phyloP scores from a whole-genome alignment of 2,113 vertebrate genomes.

The Ailurus styani region DNA sequence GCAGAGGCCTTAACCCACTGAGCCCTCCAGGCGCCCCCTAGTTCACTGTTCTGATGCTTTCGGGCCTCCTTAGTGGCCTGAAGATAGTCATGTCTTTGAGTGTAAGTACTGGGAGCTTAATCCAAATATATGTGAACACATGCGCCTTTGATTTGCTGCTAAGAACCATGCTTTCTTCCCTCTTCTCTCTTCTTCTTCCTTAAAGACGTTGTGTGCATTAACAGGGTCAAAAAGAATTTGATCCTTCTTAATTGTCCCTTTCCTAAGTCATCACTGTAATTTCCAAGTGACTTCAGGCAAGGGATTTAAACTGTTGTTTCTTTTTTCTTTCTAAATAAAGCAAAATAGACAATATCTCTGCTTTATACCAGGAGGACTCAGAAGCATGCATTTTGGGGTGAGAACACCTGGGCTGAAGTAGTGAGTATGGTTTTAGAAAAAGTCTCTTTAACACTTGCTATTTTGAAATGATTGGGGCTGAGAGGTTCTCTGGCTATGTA shows the following conservation, averaged over 20 bases:
- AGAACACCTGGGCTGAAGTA: not conserved
- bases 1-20: too few species aligned
- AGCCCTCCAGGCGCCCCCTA: too few species aligned
- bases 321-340: not conserved
- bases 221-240: constrained; percentile 28
- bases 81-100: not conserved
- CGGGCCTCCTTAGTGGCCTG: not conserved
- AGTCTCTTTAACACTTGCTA: not conserved
- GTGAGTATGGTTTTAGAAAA: not conserved
- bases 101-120: not conserved
- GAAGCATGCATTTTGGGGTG: not conserved
- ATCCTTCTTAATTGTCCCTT: not conserved
- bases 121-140: not conserved
- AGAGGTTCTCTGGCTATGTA: not conserved
- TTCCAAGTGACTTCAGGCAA: not conserved
- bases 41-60: not conserved
- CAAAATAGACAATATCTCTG: not conserved
- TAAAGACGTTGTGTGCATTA: not conserved
- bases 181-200: not conserved
- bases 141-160: not conserved
- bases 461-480: not conserved
- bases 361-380: not conserved
- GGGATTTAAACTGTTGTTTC: not conserved
- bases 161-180: not conserved
- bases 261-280: not conserved